A percentile compares a stretch with the other conserved stretches of the same genome.
These are phyloP conservation scores for Parochlus steinenii DNA, from an alignment of 2,888 invertebrate genomes.

Conservation along the genomic window DNA sequence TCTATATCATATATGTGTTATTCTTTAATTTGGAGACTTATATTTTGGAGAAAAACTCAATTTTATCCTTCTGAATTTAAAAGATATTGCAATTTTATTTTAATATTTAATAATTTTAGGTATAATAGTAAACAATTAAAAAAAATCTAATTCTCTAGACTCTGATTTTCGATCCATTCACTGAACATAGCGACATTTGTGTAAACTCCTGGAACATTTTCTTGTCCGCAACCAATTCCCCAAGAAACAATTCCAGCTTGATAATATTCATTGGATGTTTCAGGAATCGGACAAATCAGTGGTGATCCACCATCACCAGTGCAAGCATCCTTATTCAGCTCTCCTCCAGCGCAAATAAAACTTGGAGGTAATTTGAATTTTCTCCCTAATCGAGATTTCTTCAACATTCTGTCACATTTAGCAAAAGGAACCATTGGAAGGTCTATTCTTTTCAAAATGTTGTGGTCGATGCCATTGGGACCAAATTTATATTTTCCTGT, in stretches of 20 bases:
- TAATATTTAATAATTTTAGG: too few species aligned
- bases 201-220: constrained; percentile 48
- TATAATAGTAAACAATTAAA: too few species aligned
- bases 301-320: constrained; percentile 56
- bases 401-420: constrained; percentile 29
- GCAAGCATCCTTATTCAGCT: constrained; percentile 49
- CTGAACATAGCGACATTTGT: constrained; percentile 42
- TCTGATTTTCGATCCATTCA: constrained; percentile 54
- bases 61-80: too few species aligned
- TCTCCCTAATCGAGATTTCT: constrained; percentile 43
- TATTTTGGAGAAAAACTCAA: too few species aligned
- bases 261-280: constrained; percentile 30
- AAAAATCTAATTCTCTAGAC: too few species aligned
- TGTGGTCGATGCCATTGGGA: constrained; percentile 34
- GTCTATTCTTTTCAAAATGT: constrained; percentile 45
- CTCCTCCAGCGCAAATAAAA: constrained; percentile 60
- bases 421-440: constrained; percentile 40
- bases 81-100: too few species aligned
- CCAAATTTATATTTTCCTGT: constrained; percentile 43
- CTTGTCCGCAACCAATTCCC: constrained; percentile 56
- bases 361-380: constrained; percentile 42
- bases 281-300: constrained; percentile 44
- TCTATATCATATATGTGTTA: too few species aligned
- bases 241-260: constrained; percentile 43
- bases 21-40: too few species aligned